Conservation (phyloP, 2,888 invertebrate species). For the Sabellastarte sp. region DNA sequence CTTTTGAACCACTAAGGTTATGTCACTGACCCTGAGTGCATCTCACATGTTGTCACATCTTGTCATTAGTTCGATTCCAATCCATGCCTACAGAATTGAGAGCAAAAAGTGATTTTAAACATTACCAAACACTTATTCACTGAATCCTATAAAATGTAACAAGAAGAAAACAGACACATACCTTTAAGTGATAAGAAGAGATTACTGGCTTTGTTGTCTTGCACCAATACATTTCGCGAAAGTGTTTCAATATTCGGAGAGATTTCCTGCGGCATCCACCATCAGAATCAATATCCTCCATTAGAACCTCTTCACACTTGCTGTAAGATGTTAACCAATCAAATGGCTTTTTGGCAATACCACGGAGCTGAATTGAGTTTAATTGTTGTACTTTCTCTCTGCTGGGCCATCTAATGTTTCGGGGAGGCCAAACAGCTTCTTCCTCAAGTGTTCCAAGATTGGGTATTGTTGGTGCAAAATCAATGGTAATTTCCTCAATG, state of each 20-base stretch:
- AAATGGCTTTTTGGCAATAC: slow-evolving; percentile 17
- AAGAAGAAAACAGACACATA: too few species aligned
- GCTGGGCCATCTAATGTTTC: slow-evolving; percentile 11
- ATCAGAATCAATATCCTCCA: slow-evolving; percentile 15
- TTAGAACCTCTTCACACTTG: slow-evolving; percentile 15
- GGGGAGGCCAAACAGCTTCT: neutral
- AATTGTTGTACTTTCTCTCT: slow-evolving; percentile 13
- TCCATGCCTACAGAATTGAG: too few species aligned
- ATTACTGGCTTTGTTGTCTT: neutral
- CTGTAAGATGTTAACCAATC: slow-evolving; percentile 15
- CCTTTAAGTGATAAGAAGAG: neutral
- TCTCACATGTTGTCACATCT: too few species aligned
- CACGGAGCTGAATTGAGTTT: slow-evolving; percentile 6
- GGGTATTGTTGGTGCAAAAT: neutral
- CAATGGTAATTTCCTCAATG: neutral
- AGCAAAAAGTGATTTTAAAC: too few species aligned
- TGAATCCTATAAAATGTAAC: too few species aligned
- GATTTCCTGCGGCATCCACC: slow-evolving; percentile 18
- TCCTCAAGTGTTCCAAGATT: neutral
- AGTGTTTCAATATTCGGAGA: slow-evolving; percentile 22
- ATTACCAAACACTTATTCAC: too few species aligned
- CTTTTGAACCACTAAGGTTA: too few species aligned
- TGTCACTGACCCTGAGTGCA: too few species aligned
- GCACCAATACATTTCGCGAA: slow-evolving; percentile 1
- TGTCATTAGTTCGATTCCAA: too few species aligned